Evolutionary conservation across 2,888 invertebrate species (phyloP).

Genomic region (Parascotia fuliginaria): DNA sequence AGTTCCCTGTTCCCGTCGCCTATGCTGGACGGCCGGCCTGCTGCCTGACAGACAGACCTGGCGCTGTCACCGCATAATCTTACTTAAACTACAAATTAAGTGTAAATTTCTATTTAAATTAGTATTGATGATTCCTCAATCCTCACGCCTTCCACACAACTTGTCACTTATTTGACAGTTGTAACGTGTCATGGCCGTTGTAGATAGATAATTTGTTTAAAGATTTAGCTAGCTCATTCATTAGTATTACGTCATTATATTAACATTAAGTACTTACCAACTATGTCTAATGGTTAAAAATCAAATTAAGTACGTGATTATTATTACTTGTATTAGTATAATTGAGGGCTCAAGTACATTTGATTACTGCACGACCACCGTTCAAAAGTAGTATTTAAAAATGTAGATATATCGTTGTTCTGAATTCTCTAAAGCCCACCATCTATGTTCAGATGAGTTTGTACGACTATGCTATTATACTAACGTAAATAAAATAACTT

Average conservation of each 20-base stretch:
- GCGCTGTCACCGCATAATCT: constrained; percentile 39
- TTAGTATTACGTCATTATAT: constrained; percentile 20
- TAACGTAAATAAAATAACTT: no score
- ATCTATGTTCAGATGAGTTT: no score
- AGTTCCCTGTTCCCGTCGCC: constrained; percentile 75
- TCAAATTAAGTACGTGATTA: constrained; percentile 6
- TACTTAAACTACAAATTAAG: constrained; percentile 42
- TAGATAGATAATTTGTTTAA: constrained; percentile 11
- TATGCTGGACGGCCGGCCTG: constrained; percentile 65
- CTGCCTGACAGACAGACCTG: constrained; percentile 64
- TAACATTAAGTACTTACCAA: constrained; percentile 32
- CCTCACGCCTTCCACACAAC: constrained; percentile 6
- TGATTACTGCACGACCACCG: neutral
- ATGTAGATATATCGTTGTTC: no score
- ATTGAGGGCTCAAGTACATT: neutral
- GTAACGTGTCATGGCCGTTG: constrained; percentile 14
- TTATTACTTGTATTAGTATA: neutral
- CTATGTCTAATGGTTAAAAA: constrained; percentile 23
- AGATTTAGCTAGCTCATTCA: constrained; percentile 20
- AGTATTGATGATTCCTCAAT: neutral
- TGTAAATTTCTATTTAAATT: constrained; percentile 1
- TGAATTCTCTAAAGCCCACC: no score
- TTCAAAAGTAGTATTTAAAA: no score
- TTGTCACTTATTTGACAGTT: neutral
- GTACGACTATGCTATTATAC: no score